Conservation (phyloP, 2,113 vertebrate genomes). For the Chroicocephalus ridibundus region DNA sequence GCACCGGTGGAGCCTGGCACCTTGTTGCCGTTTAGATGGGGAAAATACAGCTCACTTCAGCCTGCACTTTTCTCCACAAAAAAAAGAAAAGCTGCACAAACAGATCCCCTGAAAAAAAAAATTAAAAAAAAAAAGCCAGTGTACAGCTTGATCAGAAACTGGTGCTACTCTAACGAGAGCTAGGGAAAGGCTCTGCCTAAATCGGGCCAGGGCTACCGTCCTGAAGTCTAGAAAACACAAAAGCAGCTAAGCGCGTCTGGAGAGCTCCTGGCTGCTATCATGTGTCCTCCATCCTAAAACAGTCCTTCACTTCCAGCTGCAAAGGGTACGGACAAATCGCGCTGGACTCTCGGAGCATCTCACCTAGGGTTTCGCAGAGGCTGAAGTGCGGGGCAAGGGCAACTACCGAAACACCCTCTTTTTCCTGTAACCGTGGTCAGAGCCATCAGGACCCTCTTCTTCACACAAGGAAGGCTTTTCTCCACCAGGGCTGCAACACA, state of each 20-base stretch:
- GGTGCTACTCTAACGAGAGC: not conserved
- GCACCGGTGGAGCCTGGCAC: not conserved
- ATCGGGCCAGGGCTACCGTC: not conserved
- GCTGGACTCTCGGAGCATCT: not conserved
- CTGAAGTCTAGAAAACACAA: not conserved
- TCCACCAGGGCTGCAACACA: not conserved
- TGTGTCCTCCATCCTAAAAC: not conserved
- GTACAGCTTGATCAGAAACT: not conserved
- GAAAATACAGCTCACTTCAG: not conserved
- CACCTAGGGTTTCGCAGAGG: not conserved
- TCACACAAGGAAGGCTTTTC: not conserved
- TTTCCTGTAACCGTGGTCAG: not conserved
- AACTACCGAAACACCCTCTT: not conserved
- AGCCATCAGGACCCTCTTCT: not conserved
- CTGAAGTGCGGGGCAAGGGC: not conserved
- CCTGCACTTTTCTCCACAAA: not conserved
- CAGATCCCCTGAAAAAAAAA: fast-evolving
- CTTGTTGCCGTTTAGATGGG: not conserved
- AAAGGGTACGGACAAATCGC: not conserved
- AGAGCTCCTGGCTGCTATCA: not conserved
- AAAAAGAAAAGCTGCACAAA: not conserved
- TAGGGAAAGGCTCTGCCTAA: not conserved
- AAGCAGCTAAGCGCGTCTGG: not conserved
- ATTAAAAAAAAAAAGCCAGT: too few relatives aligned
- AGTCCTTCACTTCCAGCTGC: not conserved